phyloP scores from a whole-genome alignment of 1,140 invertebrate species.

The Vollenhovia emeryi region DNA sequence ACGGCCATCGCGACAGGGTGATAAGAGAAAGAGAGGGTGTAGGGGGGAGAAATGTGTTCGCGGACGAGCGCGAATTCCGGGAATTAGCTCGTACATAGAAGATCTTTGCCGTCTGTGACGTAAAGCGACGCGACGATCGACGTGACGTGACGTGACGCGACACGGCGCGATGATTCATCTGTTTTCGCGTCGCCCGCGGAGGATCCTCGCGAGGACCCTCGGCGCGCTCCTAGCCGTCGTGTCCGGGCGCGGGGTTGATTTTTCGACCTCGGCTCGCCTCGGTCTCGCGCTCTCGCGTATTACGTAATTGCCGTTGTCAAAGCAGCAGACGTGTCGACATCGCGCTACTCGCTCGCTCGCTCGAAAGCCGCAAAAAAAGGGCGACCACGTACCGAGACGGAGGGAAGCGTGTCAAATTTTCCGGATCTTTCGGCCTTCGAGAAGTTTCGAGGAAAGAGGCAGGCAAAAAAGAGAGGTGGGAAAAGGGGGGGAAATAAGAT shows the following conservation, averaged over 20 bases:
- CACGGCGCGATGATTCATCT: slow-evolving; percentile 48
- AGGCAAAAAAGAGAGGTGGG: not conserved
- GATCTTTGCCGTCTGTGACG: not conserved
- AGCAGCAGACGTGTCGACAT: slow-evolving; percentile 54
- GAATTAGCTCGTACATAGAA: not conserved
- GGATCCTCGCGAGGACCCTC: slow-evolving; percentile 3
- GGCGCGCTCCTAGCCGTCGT: too few species aligned
- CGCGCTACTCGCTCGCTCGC: slow-evolving; percentile 24
- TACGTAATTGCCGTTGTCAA: slow-evolving; percentile 56
- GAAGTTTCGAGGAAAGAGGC: slow-evolving; percentile 12
- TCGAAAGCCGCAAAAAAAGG: slow-evolving; percentile 19
- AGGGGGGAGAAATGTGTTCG: too few species aligned
- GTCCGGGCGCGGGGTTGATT: too few species aligned
- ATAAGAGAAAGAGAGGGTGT: not conserved
- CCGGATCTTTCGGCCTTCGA: not conserved
- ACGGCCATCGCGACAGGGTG: not conserved
- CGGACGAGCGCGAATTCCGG: not conserved
- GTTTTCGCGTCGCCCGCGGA: slow-evolving; percentile 14
- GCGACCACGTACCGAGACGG: not conserved
- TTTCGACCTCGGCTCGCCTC: not conserved
- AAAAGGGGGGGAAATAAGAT: not conserved
- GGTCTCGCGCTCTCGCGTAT: slow-evolving; percentile 27
- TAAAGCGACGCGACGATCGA: not conserved
- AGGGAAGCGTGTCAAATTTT: slow-evolving; percentile 42
- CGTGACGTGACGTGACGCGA: not conserved